phyloP scores from a whole-genome alignment of 2,113 vertebrate species.

The Noctilio leporinus region DNA sequence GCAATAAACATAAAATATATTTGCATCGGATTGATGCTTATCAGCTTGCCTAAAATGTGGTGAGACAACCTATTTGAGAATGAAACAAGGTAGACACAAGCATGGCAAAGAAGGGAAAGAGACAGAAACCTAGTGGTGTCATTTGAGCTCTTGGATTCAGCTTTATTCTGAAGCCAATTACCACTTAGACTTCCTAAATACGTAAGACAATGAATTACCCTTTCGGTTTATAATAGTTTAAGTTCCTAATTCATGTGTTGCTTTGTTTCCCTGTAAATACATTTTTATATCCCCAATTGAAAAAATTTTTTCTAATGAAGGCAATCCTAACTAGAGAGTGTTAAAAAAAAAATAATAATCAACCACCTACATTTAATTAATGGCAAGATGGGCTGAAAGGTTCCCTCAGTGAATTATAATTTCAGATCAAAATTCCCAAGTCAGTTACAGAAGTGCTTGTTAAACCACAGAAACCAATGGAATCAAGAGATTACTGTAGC shows the following conservation, averaged over 20 bases:
- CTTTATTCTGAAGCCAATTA: not conserved
- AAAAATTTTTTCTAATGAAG: not conserved
- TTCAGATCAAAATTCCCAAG: slow-evolving; percentile 43
- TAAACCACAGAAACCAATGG: slow-evolving; percentile 31
- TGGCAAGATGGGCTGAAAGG: not conserved
- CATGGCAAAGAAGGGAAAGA: not conserved
- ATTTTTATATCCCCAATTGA: not conserved
- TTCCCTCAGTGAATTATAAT: slow-evolving; percentile 44
- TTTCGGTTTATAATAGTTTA: not conserved
- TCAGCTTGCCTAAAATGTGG: not conserved
- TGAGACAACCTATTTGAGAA: not conserved
- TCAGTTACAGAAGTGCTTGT: slow-evolving; percentile 11
- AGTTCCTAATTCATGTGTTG: not conserved
- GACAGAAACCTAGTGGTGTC: not conserved
- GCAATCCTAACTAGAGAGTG: not conserved
- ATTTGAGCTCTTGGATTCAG: not conserved
- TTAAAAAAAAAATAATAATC: not conserved
- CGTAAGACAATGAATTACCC: not conserved
- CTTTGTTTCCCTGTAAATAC: not conserved
- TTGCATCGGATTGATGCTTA: not conserved
- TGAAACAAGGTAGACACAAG: not conserved
- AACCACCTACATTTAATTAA: slow-evolving; percentile 52
- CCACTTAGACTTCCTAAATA: not conserved
- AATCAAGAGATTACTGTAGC: not conserved
- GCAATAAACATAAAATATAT: not conserved